Evolutionary conservation across 2,797 vertebrate genomes (phyloP), one percentile per base, ranked within the genome.

Genomic region (Vespertilio murinus): DNA sequence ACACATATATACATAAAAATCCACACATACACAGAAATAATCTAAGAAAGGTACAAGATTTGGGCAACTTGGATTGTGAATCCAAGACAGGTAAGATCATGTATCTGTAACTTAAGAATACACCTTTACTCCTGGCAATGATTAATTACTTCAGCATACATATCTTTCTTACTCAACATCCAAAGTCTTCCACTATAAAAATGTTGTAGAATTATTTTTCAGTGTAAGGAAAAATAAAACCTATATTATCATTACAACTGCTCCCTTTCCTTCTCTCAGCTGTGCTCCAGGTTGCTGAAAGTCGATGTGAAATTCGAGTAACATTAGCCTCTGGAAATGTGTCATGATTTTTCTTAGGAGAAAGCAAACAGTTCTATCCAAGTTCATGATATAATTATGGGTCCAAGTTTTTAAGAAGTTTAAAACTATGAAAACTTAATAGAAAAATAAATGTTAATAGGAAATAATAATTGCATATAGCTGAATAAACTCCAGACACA

Each of bases 271-370:
- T n/a, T 90, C 28, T 78, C 52, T 84, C 47, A 47, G 13, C 14
- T 61, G 20, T 69, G 61, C 18, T 16, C 9, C 12, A 38, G 4
- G 16, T 67, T 64, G 22, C 49, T 87, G 47, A 87, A 93, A 86
- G 35, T 54, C 8, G 69, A 49, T 59, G 20, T 83, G 52, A 92
- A 87, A 88, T 74, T 8, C 45, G 5, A 82, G 33, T 86, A 95
- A 64, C 8, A 81, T 8, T 45, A 69, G 22, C 16, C 20, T 25
- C 42, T 69, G 14, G 30, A 89, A 30, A 86, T 40, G 74, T 9
- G 45, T 88, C 45, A 86, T 90, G 45, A 52, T 80, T 93, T 75
- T 93, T 91, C 23, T 85, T 45, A 92, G 20, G 8, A 73, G 33
- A 94, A 73, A 40, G 16, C 38, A 65, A 90, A 87, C 12, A 78